Percentiles rank a stretch among this genome's conserved stretches.
Evolutionary conservation across 2,797 vertebrate species (phyloP).

Genomic region (Myotis daubentonii): DNA sequence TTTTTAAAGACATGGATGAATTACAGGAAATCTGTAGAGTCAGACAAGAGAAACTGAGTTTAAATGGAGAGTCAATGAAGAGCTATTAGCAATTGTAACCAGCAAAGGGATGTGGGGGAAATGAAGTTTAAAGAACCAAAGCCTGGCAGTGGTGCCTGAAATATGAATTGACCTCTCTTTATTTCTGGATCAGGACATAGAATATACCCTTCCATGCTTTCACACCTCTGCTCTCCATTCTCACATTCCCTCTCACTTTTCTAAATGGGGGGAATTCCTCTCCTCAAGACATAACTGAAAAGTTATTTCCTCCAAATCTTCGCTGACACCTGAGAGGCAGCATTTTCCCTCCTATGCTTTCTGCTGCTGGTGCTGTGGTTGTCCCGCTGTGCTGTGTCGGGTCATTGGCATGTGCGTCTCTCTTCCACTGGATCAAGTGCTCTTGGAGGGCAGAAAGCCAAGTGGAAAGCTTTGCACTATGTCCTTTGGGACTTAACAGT

Average conservation of each 20-base stretch:
- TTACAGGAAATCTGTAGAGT: background rate
- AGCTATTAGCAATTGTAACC: background rate
- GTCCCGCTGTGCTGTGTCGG: background rate
- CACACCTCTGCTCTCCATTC: background rate
- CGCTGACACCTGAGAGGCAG: background rate
- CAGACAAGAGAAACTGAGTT: background rate
- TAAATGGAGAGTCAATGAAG: background rate
- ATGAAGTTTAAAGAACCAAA: background rate
- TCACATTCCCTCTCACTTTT: background rate
- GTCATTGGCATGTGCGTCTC: background rate
- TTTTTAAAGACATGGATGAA: background rate
- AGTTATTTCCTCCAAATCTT: background rate
- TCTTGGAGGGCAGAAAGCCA: slow-evolving; percentile 50
- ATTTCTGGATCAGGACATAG: background rate
- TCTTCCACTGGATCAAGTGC: slow-evolving; percentile 30
- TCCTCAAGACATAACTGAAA: background rate
- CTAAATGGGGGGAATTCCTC: background rate
- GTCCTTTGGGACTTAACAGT: slow-evolving; percentile 47
- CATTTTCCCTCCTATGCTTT: background rate
- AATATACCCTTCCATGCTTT: background rate
- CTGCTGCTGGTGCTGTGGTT: background rate
- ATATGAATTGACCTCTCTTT: background rate
- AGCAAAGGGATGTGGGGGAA: background rate
- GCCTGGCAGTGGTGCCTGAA: background rate
- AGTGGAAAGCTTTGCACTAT: slow-evolving; percentile 56